Conservation (phyloP, 2,797 vertebrate genomes). For the Labroides dimidiatus region DNA sequence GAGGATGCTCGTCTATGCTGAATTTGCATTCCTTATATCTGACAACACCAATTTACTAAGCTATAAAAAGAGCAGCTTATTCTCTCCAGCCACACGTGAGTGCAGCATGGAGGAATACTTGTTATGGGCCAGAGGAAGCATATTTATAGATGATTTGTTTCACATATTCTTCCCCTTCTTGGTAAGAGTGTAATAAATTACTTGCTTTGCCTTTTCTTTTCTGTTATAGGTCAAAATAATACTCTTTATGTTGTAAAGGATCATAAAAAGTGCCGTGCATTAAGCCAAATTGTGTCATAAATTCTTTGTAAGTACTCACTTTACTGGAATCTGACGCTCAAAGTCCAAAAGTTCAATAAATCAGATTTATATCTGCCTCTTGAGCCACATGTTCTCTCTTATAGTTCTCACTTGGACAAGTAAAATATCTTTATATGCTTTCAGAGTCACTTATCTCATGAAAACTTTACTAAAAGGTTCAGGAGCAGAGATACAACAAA, state of each 20-base stretch:
- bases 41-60: conserved; percentile 52
- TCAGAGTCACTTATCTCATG: neutral
- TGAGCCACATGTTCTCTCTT: neutral
- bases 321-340: conserved; percentile 3
- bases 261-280: conserved; percentile 43
- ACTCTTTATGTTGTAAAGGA: conserved; percentile 10
- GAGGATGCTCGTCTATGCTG: conserved; percentile 38
- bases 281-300: conserved; percentile 36
- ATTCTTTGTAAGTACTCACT: conserved; percentile 37
- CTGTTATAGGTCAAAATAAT: conserved; percentile 36
- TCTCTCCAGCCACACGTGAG: conserved; percentile 10
- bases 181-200: conserved; percentile 44
- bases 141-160: conserved; percentile 55
- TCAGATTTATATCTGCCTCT: conserved; percentile 23
- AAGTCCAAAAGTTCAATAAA: conserved; percentile 24
- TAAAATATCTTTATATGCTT: conserved; percentile 14
- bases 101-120: conserved; percentile 21
- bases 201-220: conserved; percentile 39
- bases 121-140: conserved; percentile 34
- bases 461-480: conserved; percentile 16
- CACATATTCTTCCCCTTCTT: conserved; percentile 12
- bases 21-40: conserved; percentile 59
- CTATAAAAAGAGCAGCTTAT: conserved; percentile 38
- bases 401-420: conserved; percentile 8
- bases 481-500: neutral